These are phyloP conservation scores for Amblyopsis hoosieri DNA, from an alignment of 2,797 vertebrate genomes.

Conservation along the genomic window DNA sequence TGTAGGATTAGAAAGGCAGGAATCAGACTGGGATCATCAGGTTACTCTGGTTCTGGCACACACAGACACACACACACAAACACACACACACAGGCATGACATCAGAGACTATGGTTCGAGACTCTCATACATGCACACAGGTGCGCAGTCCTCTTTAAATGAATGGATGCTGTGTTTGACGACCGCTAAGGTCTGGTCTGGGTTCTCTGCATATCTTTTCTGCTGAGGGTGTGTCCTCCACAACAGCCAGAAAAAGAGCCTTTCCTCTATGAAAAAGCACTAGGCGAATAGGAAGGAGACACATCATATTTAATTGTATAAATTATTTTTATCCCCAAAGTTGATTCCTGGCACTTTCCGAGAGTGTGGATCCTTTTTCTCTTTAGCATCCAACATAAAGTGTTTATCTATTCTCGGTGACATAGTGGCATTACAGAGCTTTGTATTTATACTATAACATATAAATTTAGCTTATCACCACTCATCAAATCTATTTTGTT, in stretches of 20 bases:
- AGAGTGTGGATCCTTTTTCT: conserved; percentile 46
- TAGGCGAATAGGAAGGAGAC: conserved; percentile 44
- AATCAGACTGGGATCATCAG: conserved; percentile 40
- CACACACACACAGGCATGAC: conserved; percentile 44
- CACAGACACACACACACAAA: conserved; percentile 8
- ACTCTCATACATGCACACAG: conserved; percentile 11
- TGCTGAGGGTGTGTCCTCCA: conserved; percentile 43
- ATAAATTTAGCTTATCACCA: conserved; percentile 33
- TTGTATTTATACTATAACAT: conserved; percentile 6
- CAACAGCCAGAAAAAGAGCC: conserved; percentile 29
- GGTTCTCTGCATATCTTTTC: conserved; percentile 66
- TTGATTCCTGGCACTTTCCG: conserved; percentile 24
- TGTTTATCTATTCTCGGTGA: conserved; percentile 7
- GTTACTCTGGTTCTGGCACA: conserved; percentile 20
- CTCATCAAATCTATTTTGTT: background rate
- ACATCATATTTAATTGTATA: conserved; percentile 51
- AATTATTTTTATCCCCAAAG: conserved; percentile 43
- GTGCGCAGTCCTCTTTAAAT: conserved; percentile 54
- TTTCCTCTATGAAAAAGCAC: conserved; percentile 25
- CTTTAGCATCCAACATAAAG: conserved; percentile 32
- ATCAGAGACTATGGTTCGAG: conserved; percentile 56
- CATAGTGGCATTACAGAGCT: conserved; percentile 53
- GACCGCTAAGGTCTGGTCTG: conserved; percentile 44
- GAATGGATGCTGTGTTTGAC: conserved; percentile 76
- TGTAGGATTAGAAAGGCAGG: conserved; percentile 21